phyloP scores from a whole-genome alignment of 2,888 invertebrate genomes.

The Octonoba sinensis region DNA sequence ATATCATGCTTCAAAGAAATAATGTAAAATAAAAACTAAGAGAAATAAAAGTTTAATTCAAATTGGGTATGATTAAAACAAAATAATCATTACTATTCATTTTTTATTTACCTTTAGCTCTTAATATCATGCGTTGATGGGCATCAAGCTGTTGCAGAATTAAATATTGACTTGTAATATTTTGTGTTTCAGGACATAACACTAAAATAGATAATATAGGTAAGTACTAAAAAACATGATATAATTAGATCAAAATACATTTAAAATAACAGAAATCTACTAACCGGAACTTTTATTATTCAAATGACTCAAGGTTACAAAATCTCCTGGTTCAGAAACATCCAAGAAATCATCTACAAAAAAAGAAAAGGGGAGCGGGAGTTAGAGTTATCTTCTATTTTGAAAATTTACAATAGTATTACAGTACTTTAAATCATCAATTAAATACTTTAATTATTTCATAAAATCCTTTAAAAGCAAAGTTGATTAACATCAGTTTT shows the following conservation, averaged over 20 bases:
- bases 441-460: no score
- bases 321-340: background rate
- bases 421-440: no score
- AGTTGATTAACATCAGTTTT: no score
- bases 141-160: constrained; percentile 53
- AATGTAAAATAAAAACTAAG: no score
- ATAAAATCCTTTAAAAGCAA: no score
- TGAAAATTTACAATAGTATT: no score
- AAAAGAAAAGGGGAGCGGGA: background rate
- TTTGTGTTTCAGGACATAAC: constrained; percentile 49
- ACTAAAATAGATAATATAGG: constrained; percentile 12
- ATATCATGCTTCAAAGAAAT: no score
- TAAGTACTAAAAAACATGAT: background rate
- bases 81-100: no score
- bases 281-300: constrained; percentile 57
- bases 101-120: constrained; percentile 57
- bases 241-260: background rate
- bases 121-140: constrained; percentile 57
- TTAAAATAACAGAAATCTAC: background rate
- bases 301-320: constrained; percentile 36
- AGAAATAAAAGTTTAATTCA: no score
- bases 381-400: background rate
- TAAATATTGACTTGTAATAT: constrained; percentile 57
- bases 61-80: no score
- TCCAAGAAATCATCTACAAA: constrained; percentile 34